Conservation (phyloP, 1,140 invertebrate species). For the fruit fly (Drosophila melanogaster) region Release_6_plus_ISO1_MT NT_033779.5:13353001-13353500, state of each 20-base stretch:
- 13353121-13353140: conserved; percentile 57
- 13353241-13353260: conserved; percentile 58
- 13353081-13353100: conserved; percentile 76
- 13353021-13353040: conserved; percentile 86
- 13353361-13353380: conserved; percentile 82
- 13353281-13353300: conserved; percentile 40
- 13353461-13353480: too few species aligned
- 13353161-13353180: conserved; percentile 73
- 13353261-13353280: conserved; percentile 41
- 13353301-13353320: conserved; percentile 81
- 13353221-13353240: conserved; percentile 52
- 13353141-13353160: conserved; percentile 46
- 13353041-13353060: conserved; percentile 84
- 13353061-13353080: conserved; percentile 85
- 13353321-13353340: conserved; percentile 84
- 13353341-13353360: conserved; percentile 84
- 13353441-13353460: too few species aligned
- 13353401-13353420: conserved; percentile 16
- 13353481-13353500: too few species aligned
- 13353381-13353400: conserved; percentile 82
- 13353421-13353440: background rate
- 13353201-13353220: conserved; percentile 73
- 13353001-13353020: conserved; percentile 89
- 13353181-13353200: conserved; percentile 74
- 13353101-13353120: conserved; percentile 81